Percentiles rank a stretch among this genome's conserved stretches.
These are phyloP conservation scores for Laothoe populi DNA, from an alignment of 2,888 invertebrate genomes.

Conservation along the genomic window DNA sequence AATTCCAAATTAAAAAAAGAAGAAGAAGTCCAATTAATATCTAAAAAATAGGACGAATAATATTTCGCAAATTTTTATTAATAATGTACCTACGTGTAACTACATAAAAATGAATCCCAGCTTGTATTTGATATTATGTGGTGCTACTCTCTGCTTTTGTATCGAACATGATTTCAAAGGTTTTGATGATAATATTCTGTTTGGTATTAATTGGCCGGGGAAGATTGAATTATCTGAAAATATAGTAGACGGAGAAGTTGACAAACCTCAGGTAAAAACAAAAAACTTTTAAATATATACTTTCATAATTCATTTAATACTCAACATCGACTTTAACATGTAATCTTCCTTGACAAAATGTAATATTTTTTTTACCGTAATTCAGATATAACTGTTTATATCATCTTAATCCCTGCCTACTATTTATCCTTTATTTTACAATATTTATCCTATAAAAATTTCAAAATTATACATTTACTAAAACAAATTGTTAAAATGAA, in stretches of 20 bases:
- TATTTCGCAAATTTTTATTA: too few relatives aligned
- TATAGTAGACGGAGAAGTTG: conserved; percentile 55
- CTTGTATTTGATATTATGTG: conserved; percentile 53
- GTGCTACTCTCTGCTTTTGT: conserved; percentile 50
- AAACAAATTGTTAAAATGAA: neutral
- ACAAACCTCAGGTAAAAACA: conserved; percentile 60
- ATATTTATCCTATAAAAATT: too few relatives aligned
- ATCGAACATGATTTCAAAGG: conserved; percentile 88
- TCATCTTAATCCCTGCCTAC: too few relatives aligned
- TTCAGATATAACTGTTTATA: too few relatives aligned
- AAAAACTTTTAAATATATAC: neutral
- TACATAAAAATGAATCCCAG: conserved; percentile 57
- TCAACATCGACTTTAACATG: too few relatives aligned
- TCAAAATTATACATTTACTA: neutral
- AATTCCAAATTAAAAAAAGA: too few relatives aligned
- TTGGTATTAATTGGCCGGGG: conserved; percentile 92
- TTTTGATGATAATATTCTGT: conserved; percentile 93
- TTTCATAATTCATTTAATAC: neutral
- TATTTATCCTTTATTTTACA: too few relatives aligned
- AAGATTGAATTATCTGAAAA: conserved; percentile 37
- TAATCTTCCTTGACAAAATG: too few relatives aligned
- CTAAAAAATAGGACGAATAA: too few relatives aligned
- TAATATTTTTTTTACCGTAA: too few relatives aligned
- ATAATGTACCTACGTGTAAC: conserved; percentile 43
- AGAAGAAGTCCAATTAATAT: too few relatives aligned